Evolutionary conservation across 2,113 vertebrate species (phyloP).

Genomic region (Strix uralensis): DNA sequence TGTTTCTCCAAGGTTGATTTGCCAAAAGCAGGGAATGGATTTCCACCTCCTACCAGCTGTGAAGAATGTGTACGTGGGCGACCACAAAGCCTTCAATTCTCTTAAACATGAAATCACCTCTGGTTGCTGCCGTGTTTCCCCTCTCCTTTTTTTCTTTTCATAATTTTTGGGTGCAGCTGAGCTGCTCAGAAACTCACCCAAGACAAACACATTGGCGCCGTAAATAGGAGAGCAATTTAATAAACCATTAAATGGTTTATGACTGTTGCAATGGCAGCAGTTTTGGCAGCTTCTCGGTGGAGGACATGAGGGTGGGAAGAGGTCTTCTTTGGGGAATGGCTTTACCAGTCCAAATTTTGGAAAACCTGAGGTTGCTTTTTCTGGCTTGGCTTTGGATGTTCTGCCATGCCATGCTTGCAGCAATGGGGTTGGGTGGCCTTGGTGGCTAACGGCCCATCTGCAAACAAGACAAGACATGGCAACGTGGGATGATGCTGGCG

Average conservation of each 20-base stretch:
- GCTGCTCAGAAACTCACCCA: background rate
- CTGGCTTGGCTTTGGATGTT: background rate
- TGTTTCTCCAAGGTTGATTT: background rate
- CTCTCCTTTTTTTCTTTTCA: background rate
- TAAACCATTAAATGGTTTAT: background rate
- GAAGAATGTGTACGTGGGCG: background rate
- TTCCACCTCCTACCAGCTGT: background rate
- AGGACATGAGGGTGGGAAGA: background rate
- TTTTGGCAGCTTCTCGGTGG: background rate
- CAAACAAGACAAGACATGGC: background rate
- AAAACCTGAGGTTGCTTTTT: background rate
- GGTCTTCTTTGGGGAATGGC: background rate
- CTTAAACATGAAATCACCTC: background rate
- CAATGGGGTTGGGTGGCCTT: background rate
- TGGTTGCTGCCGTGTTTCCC: background rate
- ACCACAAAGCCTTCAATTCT: background rate
- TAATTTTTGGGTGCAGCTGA: background rate
- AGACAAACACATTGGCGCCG: accelerated
- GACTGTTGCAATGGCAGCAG: background rate
- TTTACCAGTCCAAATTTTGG: background rate
- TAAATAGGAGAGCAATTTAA: background rate
- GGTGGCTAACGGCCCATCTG: background rate
- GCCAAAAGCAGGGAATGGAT: background rate
- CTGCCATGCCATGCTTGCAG: background rate
- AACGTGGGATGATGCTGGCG: background rate